A percentile compares a stretch with the other conserved stretches of the same genome.
Conservation (phyloP, 1,140 invertebrate genomes). For the Anastrepha obliqua region DNA sequence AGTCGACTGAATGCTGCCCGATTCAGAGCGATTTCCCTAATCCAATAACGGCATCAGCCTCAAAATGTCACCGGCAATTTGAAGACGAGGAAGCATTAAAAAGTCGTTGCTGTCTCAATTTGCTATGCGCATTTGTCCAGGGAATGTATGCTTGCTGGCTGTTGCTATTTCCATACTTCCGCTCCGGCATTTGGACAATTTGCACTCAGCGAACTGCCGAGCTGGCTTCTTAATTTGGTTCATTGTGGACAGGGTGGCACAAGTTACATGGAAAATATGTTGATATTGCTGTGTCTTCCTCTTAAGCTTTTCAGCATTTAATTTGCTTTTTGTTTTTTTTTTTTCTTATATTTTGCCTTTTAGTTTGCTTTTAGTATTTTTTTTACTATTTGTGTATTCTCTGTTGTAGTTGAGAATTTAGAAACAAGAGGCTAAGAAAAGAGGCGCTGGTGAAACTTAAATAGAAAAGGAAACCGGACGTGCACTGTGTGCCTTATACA, state of each 20-base stretch:
- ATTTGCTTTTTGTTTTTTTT: background rate
- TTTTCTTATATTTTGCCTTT: too few relatives aligned
- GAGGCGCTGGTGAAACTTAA: too few relatives aligned
- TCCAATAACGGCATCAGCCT: conserved; percentile 30
- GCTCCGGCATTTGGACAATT: conserved; percentile 33
- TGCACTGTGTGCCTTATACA: too few relatives aligned
- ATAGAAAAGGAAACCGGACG: too few relatives aligned
- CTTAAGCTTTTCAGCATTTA: conserved; percentile 2
- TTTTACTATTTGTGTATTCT: background rate
- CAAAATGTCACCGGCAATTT: conserved; percentile 47
- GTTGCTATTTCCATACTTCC: background rate
- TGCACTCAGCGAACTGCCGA: background rate
- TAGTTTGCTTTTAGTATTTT: too few relatives aligned
- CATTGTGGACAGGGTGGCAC: background rate
- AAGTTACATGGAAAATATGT: conserved; percentile 8
- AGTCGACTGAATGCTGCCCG: conserved; percentile 43
- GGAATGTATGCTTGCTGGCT: conserved; percentile 22
- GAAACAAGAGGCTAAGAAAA: too few relatives aligned
- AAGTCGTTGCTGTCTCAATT: conserved; percentile 30
- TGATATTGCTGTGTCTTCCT: conserved; percentile 7
- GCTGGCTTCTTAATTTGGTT: background rate
- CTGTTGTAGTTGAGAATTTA: too few relatives aligned
- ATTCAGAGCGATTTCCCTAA: conserved; percentile 42
- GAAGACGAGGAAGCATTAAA: conserved; percentile 32
- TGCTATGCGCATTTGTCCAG: conserved; percentile 44